Base-by-base conservation (phyloP, 2,888 invertebrate genomes). In the Tachina fera region DNA sequence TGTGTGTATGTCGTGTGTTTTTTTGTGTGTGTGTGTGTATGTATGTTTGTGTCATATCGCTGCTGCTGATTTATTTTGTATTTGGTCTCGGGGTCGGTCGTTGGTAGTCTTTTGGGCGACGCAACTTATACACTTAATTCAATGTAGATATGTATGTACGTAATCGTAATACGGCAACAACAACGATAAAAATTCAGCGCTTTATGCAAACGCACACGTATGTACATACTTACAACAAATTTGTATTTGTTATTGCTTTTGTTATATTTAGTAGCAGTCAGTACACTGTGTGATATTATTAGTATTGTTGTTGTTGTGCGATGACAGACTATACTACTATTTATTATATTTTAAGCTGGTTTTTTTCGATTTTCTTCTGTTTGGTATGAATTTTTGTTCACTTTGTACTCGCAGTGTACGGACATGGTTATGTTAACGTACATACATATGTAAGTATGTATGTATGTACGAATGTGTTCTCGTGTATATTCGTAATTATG, bases 101-200 rank as follows among this genome's bases (percentile, higher is more conserved):
- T 87, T 90, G 90, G 90, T 91, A 90, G 91, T 91, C 91, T 89
- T 90, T 90, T 91, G 83, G 89, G 87, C 86, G 86, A 86, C 86
- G 83, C 83, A 83, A 83, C 83, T 80, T 83, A 81, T 83, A 86
- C 77, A 83, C 86, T 85, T 86, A 86, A 79, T 86, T 84, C 86
- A 86, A 86, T 84, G 83, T 31, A 31, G 6, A 31, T 31, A 31
- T 6, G 31, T 31, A 31, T 4, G 31, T 80, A 83, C 68, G 63
- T 76, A 84, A 84, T 84, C 84, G 82, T 84, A 87, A 68, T 61
- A 56, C 60, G 63, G 9, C 60, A 60, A 61, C 70, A 63, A 68
- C 63, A 76, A 77, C 39, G 43, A 43, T 58, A 16, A 67, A 39
- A 60, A n/a, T 67, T 31, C 14, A 63, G 72, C 67, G 58, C 71